Evolutionary conservation across 1,140 invertebrate genomes (phyloP), one percentile per base, ranked within the genome.

Genomic region (Grapholita molesta): DNA sequence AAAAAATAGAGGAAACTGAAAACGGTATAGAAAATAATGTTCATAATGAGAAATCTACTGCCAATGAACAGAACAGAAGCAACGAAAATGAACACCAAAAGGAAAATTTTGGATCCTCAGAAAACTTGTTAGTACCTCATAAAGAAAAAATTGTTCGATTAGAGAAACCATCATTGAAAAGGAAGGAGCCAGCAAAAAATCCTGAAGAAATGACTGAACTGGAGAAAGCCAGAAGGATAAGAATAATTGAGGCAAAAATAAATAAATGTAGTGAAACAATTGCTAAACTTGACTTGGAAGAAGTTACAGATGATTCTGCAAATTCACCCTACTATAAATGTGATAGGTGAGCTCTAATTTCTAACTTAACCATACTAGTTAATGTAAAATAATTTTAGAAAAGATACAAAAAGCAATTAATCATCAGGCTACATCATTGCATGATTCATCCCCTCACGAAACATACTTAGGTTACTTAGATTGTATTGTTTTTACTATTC

Each of bases 291-390:
- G 82, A 84, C 21, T 52, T 75, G 30, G 3, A 55, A 38, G 85
- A 84, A 70, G 83, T 87, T 18, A 35, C 55, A 7, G 6, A 69
- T 48, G 75, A 85, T 68, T 70, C 11, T 57, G 9, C 42, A 7
- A 53, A n/a, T 25, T 87, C 85, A 24, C 74, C 82, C 24, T 87
- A 87, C 66, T 64, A 83, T 57, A 18, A 55, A 30, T 73, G 79
- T 75, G 77, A 84, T 33, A 69, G 66, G 85, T 87, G 70, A 78
- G 83, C 80, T 33, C 11, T 9, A n/a, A 67, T 8, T 32, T 2
- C 32, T 32, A 32, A 35, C 2, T n/a, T n/a, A n/a, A n/a, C n/a
- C n/a, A n/a, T n/a, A n/a, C n/a, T n/a, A n/a, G n/a, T n/a, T n/a
- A n/a, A n/a, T n/a, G n/a, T n/a, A n/a, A n/a, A n/a, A n/a, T n/a